Evolutionary conservation across 92 coral and sea anemone species (phyloP).

Genomic region (Umimayanthus chanpuru): DNA sequence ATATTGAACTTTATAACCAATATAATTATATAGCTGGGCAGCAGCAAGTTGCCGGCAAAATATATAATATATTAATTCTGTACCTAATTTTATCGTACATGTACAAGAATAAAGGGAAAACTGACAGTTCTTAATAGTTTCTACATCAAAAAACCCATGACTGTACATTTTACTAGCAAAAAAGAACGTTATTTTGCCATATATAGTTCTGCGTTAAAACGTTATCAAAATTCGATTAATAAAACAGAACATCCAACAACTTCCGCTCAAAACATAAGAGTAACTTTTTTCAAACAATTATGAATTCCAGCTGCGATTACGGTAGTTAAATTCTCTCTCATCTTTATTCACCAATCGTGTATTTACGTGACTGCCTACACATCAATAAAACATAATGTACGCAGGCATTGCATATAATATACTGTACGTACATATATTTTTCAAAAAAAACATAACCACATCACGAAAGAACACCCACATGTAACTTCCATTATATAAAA

Average conservation of each 20-base stretch:
- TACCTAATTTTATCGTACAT: no score
- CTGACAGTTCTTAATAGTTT: no score
- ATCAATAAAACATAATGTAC: no score
- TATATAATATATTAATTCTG: no score
- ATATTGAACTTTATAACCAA: no score
- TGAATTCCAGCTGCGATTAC: background rate
- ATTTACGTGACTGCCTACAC: background rate
- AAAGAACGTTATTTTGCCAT: background rate
- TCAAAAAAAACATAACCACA: background rate
- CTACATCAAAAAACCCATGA: background rate
- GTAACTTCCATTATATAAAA: background rate
- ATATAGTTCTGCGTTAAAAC: background rate
- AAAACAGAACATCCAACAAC: background rate
- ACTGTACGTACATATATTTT: background rate
- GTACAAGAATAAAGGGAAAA: no score
- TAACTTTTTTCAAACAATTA: no score
- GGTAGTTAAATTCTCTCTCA: background rate
- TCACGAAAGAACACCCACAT: background rate
- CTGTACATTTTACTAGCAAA: background rate
- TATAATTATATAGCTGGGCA: no score
- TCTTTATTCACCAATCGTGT: background rate
- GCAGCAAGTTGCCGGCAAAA: no score
- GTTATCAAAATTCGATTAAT: conserved; percentile 14
- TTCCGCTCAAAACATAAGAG: background rate
- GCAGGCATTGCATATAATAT: background rate